These are phyloP conservation scores for Heliconius melpomene DNA, from an alignment of 1,140 invertebrate species.

Conservation along the genomic window DNA sequence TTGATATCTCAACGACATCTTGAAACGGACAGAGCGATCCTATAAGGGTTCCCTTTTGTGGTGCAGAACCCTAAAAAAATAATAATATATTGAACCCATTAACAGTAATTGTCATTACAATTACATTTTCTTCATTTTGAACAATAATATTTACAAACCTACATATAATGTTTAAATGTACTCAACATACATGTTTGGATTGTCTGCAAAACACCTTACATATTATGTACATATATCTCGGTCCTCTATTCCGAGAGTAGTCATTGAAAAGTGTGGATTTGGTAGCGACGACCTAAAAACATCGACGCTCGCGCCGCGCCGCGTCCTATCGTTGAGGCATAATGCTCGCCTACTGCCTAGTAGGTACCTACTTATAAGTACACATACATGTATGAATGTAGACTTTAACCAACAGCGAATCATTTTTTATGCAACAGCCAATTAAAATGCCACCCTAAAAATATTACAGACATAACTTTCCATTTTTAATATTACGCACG, in stretches of 20 bases:
- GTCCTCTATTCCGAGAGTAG: slow-evolving; percentile 23
- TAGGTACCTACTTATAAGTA: background rate
- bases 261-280: slow-evolving; percentile 37
- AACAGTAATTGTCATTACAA: no score
- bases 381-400: background rate
- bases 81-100: no score
- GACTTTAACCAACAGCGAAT: slow-evolving; percentile 33
- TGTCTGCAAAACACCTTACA: no score
- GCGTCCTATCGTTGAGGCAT: slow-evolving; percentile 1
- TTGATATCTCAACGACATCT: no score
- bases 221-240: no score
- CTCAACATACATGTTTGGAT: background rate
- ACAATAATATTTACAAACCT: no score
- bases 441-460: slow-evolving; percentile 22
- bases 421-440: slow-evolving; percentile 43
- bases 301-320: slow-evolving; percentile 22
- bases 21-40: no score
- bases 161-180: background rate
- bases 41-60: no score
- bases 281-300: slow-evolving; percentile 39
- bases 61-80: no score
- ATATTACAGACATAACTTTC: background rate
- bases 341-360: no score
- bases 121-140: no score
- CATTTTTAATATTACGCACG: background rate